These are phyloP conservation scores for Troides helena DNA, from an alignment of 2,888 invertebrate genomes.

Conservation along the genomic window DNA sequence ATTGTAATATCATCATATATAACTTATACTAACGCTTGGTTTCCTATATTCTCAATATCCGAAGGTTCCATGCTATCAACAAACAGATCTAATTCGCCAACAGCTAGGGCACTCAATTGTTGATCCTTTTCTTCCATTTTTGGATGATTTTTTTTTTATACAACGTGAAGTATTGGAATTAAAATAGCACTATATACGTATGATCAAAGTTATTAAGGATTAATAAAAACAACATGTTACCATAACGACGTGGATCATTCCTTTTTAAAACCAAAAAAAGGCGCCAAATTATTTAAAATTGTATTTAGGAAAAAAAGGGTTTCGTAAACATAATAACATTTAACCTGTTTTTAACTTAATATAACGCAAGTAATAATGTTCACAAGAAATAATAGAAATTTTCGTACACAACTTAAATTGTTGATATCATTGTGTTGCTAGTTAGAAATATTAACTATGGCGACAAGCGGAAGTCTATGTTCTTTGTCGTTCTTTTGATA, in stretches of 20 bases:
- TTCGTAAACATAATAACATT: not conserved
- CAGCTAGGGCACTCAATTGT: slow-evolving; percentile 77
- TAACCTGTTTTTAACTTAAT: not conserved
- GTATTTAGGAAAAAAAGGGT: not conserved
- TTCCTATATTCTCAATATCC: slow-evolving; percentile 84
- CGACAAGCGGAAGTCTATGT: slow-evolving; percentile 64
- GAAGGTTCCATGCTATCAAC: slow-evolving; percentile 85
- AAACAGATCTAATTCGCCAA: slow-evolving; percentile 87
- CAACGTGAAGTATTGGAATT: not conserved
- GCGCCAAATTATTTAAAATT: not conserved
- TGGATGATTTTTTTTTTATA: not conserved
- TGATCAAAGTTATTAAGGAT: not conserved
- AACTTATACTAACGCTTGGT: slow-evolving; percentile 57
- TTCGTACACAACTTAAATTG: not conserved
- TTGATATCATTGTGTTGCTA: slow-evolving; percentile 45
- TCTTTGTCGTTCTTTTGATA: slow-evolving; percentile 72
- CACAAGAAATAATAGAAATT: not conserved
- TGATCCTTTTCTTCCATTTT: slow-evolving; percentile 76
- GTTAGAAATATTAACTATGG: slow-evolving; percentile 56
- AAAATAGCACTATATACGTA: not conserved
- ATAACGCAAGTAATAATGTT: not conserved
- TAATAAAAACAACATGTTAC: slow-evolving; percentile 34
- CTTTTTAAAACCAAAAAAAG: slow-evolving; percentile 33
- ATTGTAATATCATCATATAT: not conserved
- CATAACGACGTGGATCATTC: slow-evolving; percentile 41